These are phyloP conservation scores for Saxicola maurus DNA, from an alignment of 2,797 vertebrate species.

Conservation along the genomic window DNA sequence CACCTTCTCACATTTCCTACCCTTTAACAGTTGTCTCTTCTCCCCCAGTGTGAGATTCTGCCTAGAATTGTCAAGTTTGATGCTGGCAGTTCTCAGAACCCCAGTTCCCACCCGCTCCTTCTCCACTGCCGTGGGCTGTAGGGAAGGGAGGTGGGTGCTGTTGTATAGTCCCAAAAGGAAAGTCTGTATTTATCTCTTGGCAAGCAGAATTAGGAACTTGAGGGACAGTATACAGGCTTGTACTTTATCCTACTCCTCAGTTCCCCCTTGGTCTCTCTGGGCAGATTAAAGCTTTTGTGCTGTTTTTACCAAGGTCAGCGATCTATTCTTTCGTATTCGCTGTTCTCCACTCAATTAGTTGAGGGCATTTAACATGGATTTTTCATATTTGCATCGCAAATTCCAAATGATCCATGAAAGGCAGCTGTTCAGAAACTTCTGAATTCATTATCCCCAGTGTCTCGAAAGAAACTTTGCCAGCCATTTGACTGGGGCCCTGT, in stretches of 20 bases:
- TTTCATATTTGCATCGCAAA: slow-evolving; percentile 64
- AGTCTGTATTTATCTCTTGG: background rate
- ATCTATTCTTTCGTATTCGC: slow-evolving; percentile 21
- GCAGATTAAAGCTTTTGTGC: slow-evolving; percentile 27
- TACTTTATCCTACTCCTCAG: background rate
- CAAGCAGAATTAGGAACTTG: background rate
- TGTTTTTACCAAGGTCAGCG: slow-evolving; percentile 33
- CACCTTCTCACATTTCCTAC: background rate
- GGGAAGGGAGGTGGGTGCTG: background rate
- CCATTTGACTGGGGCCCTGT: background rate
- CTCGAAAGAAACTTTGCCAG: slow-evolving; percentile 12
- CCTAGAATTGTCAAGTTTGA: background rate
- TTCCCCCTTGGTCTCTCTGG: slow-evolving; percentile 9
- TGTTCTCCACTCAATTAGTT: slow-evolving; percentile 49
- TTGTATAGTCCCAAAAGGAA: background rate
- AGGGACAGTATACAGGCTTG: background rate
- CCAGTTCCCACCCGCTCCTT: background rate
- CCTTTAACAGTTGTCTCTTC: background rate
- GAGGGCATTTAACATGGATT: slow-evolving; percentile 59
- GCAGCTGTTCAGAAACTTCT: slow-evolving; percentile 61
- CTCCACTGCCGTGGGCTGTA: background rate
- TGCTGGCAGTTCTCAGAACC: background rate
- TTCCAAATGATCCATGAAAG: slow-evolving; percentile 61
- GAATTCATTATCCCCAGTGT: slow-evolving; percentile 31
- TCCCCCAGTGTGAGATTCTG: background rate